A percentile compares a stretch with the other conserved stretches of the same genome.
phyloP scores from a whole-genome alignment of 2,113 vertebrate genomes.

The Protobothrops mucrosquamatus region DNA sequence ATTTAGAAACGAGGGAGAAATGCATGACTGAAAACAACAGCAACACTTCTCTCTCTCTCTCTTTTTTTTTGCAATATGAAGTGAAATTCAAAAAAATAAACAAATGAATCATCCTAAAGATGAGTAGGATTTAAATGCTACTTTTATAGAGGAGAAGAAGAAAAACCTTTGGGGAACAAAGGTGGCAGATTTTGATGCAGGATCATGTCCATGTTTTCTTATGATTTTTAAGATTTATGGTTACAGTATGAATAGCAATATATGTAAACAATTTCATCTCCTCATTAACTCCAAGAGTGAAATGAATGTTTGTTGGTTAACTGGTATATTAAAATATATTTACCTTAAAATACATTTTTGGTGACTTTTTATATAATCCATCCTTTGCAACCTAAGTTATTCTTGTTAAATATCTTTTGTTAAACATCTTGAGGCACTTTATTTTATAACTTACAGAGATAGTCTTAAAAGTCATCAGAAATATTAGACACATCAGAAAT shows the following conservation, averaged over 20 bases:
- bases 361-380: background rate
- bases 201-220: background rate
- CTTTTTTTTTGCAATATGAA: background rate
- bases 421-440: background rate
- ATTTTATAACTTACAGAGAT: background rate
- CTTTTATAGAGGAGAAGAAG: background rate
- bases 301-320: background rate
- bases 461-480: background rate
- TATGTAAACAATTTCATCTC: background rate
- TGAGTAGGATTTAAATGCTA: background rate
- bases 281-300: background rate
- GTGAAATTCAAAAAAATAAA: background rate
- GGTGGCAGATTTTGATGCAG: background rate
- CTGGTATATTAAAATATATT: background rate
- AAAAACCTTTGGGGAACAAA: background rate
- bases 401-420: background rate
- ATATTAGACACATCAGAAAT: background rate
- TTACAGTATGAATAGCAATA: background rate
- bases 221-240: background rate
- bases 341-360: background rate
- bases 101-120: background rate
- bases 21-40: background rate
- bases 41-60: background rate
- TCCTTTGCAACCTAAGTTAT: background rate
- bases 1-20: background rate